A percentile compares a stretch with the other conserved stretches of the same genome.
Evolutionary conservation across 2,888 invertebrate genomes (phyloP).

Genomic region (Caenorhabditis sp.): DNA sequence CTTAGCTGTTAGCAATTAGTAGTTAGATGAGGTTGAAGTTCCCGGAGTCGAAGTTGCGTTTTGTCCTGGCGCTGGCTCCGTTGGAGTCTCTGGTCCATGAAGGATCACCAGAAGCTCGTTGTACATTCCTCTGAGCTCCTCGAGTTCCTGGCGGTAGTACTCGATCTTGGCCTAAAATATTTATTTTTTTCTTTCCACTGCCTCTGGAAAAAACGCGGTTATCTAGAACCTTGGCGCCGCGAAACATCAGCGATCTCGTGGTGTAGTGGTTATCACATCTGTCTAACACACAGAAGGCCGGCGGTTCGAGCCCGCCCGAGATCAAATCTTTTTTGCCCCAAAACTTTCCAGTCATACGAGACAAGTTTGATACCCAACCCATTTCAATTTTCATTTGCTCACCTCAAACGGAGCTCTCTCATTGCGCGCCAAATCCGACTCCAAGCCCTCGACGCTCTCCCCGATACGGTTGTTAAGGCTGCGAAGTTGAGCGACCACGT

Average conservation of each 20-base stretch:
- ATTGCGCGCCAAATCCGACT: slow-evolving; percentile 29
- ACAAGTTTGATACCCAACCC: too few relatives aligned
- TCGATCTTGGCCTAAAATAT: slow-evolving; percentile 35
- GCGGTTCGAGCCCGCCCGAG: slow-evolving; percentile 7
- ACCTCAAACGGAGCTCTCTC: slow-evolving; percentile 50
- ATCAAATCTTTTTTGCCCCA: background rate
- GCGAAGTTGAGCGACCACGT: slow-evolving; percentile 13
- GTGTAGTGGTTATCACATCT: slow-evolving; percentile 19
- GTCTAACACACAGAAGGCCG: slow-evolving; percentile 19
- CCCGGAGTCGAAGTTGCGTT: too few relatives aligned
- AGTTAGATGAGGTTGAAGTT: too few relatives aligned
- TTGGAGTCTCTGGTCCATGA: background rate
- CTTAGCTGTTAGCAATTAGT: too few relatives aligned
- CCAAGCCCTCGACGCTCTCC: slow-evolving; percentile 11
- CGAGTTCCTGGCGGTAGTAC: slow-evolving; percentile 30
- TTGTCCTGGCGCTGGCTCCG: background rate
- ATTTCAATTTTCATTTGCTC: background rate
- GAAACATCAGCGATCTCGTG: too few relatives aligned
- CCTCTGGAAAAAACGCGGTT: too few relatives aligned
- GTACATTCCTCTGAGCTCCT: slow-evolving; percentile 9
- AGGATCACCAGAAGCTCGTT: slow-evolving; percentile 17
- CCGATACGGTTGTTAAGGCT: slow-evolving; percentile 20
- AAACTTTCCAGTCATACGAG: too few relatives aligned
- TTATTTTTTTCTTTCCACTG: background rate
- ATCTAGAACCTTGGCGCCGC: too few relatives aligned